phyloP scores from a whole-genome alignment of 35 echinoderm and acorn worm species.

The Eucidaris tribuloides region DNA sequence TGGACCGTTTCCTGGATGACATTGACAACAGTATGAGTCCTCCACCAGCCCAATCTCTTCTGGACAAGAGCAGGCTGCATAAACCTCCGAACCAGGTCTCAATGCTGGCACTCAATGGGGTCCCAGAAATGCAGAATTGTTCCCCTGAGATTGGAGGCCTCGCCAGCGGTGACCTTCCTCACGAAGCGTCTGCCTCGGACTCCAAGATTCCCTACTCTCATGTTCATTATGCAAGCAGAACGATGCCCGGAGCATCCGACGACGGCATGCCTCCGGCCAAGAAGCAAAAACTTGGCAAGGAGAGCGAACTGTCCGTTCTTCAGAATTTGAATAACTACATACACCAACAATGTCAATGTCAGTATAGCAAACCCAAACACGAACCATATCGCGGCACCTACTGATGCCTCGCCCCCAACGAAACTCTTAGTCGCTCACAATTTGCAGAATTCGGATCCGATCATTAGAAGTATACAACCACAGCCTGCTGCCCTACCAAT shows the following conservation, averaged over 20 bases:
- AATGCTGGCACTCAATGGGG: slow-evolving; percentile 53
- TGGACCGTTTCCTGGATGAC: slow-evolving; percentile 97
- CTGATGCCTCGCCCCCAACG: neutral
- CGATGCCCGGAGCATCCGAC: neutral
- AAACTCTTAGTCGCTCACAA: neutral
- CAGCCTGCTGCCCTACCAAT: neutral
- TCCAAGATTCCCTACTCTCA: neutral
- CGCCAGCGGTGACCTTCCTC: slow-evolving; percentile 71
- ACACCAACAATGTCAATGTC: neutral
- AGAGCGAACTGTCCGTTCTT: slow-evolving; percentile 41
- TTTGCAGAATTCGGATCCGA: slow-evolving; percentile 9
- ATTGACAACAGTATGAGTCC: slow-evolving; percentile 82
- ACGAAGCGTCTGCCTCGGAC: slow-evolving; percentile 43
- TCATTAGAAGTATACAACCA: neutral
- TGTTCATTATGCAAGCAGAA: neutral
- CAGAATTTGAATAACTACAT: slow-evolving; percentile 46
- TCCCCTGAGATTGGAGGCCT: slow-evolving; percentile 77
- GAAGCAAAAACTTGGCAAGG: slow-evolving; percentile 47
- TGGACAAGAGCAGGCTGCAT: slow-evolving; percentile 68
- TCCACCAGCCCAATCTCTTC: slow-evolving; percentile 70
- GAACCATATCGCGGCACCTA: neutral
- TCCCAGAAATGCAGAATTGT: slow-evolving; percentile 53
- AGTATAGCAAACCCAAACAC: neutral
- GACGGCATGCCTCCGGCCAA: slow-evolving; percentile 42
- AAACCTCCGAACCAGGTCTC: slow-evolving; percentile 22